Percentiles rank a stretch among this genome's conserved stretches.
These are phyloP conservation scores for Drosophila bifasciata DNA, from an alignment of 1,140 invertebrate species.

Conservation along the genomic window DNA sequence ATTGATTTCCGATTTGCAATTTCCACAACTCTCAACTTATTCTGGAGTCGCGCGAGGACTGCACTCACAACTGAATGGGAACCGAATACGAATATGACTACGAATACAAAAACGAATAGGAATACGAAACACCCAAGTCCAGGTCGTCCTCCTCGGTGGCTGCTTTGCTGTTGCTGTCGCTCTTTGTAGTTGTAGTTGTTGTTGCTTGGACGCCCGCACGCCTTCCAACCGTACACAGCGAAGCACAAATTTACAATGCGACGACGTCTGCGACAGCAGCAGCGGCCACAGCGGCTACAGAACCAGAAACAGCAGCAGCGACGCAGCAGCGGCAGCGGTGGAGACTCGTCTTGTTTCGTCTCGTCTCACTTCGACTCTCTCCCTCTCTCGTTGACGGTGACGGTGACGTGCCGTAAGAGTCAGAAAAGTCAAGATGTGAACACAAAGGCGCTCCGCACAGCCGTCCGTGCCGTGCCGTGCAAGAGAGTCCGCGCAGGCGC, in stretches of 20 bases:
- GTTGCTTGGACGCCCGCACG: constrained; percentile 62
- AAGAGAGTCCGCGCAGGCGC: constrained; percentile 51
- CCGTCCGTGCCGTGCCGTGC: constrained; percentile 33
- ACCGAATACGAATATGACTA: constrained; percentile 15
- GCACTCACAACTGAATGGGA: constrained; percentile 38
- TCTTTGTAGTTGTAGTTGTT: constrained; percentile 18
- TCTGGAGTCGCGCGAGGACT: constrained; percentile 32
- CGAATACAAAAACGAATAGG: too few relatives aligned
- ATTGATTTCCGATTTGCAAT: background rate
- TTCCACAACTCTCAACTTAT: constrained; percentile 7
- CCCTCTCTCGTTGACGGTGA: constrained; percentile 49
- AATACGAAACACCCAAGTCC: too few relatives aligned
- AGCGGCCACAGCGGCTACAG: constrained; percentile 28
- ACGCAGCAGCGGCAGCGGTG: constrained; percentile 42
- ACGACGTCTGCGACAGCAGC: constrained; percentile 49
- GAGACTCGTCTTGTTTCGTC: constrained; percentile 39
- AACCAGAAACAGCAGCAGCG: constrained; percentile 24
- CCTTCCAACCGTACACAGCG: constrained; percentile 75
- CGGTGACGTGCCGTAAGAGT: constrained; percentile 34
- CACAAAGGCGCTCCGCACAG: constrained; percentile 57
- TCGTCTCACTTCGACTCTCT: constrained; percentile 45
- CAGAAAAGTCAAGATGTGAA: constrained; percentile 66
- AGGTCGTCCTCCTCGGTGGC: constrained; percentile 21
- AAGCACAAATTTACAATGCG: constrained; percentile 83
- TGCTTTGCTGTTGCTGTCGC: constrained; percentile 7